These are phyloP conservation scores for Pelecanoides urinatrix DNA, from an alignment of 2,113 vertebrate species.

Conservation along the genomic window DNA sequence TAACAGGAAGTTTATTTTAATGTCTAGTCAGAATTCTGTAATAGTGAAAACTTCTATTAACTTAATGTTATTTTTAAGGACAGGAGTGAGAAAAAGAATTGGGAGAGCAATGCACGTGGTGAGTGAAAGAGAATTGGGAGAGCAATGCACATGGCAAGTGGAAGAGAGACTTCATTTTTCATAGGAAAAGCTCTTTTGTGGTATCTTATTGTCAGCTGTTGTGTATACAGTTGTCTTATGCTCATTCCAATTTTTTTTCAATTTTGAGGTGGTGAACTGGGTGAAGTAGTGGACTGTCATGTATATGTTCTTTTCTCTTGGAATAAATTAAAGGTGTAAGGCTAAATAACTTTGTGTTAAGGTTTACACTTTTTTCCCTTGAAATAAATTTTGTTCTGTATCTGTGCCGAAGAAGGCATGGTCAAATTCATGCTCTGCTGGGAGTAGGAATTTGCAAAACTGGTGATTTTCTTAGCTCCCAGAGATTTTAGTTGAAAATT, in stretches of 20 bases:
- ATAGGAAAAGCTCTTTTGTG: neutral
- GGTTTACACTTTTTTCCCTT: neutral
- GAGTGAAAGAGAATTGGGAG: neutral
- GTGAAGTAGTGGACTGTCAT: neutral
- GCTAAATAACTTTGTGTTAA: neutral
- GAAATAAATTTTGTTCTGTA: neutral
- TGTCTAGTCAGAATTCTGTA: neutral
- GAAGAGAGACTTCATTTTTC: neutral
- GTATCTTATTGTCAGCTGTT: neutral
- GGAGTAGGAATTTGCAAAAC: neutral
- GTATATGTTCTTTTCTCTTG: neutral
- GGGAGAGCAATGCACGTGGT: neutral
- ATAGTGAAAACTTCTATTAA: neutral
- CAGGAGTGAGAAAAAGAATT: neutral
- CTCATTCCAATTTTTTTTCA: neutral
- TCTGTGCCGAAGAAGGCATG: neutral
- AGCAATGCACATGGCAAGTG: neutral
- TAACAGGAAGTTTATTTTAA: neutral
- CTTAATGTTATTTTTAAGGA: neutral
- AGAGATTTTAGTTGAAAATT: neutral
- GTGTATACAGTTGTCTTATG: neutral
- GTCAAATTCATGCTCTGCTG: neutral
- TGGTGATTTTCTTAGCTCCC: neutral
- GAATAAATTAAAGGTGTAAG: neutral
- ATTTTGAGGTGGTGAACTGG: neutral